Evolutionary conservation across 2,797 vertebrate species (phyloP), one percentile per base, ranked within the genome.

Genomic region (Synaphobranchus kaupii): DNA sequence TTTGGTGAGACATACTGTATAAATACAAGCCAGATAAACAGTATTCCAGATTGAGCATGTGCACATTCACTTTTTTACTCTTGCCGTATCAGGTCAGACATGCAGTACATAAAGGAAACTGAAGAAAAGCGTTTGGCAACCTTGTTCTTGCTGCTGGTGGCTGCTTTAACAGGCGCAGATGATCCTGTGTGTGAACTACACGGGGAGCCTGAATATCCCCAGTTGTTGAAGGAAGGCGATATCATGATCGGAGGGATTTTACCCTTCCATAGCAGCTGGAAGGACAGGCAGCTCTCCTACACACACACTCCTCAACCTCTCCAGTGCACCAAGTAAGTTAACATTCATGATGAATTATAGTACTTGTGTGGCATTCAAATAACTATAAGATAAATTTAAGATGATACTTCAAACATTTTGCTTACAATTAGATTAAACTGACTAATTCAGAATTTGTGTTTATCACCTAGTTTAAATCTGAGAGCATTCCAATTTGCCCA

Each of bases 181-280:
- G 90, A 92, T 34, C 83, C n/a, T 0, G 3, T 91, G n/a, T 96
- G 95, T 89, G 88, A 58, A 0, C 89, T 8, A 50, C 92, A 86
- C 84, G 94, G 93, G 54, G 90, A 93, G 1, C 86, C 91, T 76
- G 92, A 94, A 0, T 89, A 86, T 0, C 94, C 94, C 0, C 92
- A 94, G 83, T 68, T 96, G 28, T 94, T 63, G 44, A 94, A 94
- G 83, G 89, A 94, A 47, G 95, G 95, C 0, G 93, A 95, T 84
- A 93, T 96, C 52, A 89, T 93, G 52, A 25, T 96, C 58, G 95
- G 95, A 52, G 95, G 93, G 1, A 91, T 95, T 50, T 96, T 95
- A 17, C 92, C 94, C 83, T 95, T 96, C 17, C 95, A 96, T 89
- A 95, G 92, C 85, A 95, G 90, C 89, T 95, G 94, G 94, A 91